Conservation (phyloP, 2,888 invertebrate species). For the Xiphydria camelus region DNA sequence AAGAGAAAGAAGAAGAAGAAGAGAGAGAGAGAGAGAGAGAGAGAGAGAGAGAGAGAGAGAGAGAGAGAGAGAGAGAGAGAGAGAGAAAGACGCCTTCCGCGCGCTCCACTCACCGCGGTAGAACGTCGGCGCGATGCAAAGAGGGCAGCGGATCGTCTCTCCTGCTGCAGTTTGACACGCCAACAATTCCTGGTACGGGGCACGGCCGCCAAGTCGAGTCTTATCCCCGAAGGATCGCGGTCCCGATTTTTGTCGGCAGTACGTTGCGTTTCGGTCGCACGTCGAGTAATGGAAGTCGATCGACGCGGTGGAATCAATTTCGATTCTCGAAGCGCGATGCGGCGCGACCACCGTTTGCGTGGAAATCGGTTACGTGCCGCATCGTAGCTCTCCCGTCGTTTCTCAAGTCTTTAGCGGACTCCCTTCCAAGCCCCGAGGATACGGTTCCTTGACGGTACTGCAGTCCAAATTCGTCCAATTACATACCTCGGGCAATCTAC, state of each 20-base stretch:
- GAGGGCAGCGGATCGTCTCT: slow-evolving; percentile 32
- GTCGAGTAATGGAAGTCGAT: slow-evolving; percentile 50
- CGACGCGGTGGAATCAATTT: slow-evolving; percentile 52
- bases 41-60: slow-evolving; percentile 1
- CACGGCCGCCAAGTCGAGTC: slow-evolving; percentile 30
- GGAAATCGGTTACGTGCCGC: too few relatives aligned
- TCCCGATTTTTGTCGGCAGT: slow-evolving; percentile 48
- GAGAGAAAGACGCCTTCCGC: too few relatives aligned
- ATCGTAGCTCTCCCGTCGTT: too few relatives aligned
- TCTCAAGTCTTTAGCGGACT: too few relatives aligned
- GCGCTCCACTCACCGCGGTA: too few relatives aligned
- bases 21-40: neutral
- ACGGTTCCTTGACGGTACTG: too few relatives aligned
- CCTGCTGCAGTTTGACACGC: slow-evolving; percentile 45
- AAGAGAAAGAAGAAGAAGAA: slow-evolving; percentile 5
- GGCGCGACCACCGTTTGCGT: too few relatives aligned
- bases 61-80: slow-evolving; percentile 14
- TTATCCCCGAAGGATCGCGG: slow-evolving; percentile 45
- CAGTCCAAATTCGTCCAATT: too few relatives aligned
- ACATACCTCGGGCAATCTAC: too few relatives aligned
- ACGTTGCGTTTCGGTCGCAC: slow-evolving; percentile 39
- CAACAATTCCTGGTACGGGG: slow-evolving; percentile 44
- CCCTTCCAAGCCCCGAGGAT: too few relatives aligned
- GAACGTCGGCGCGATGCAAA: slow-evolving; percentile 27
- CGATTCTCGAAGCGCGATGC: slow-evolving; percentile 37